Conservation (phyloP, 1,140 invertebrate species). For the Mercenaria mercenaria region DNA sequence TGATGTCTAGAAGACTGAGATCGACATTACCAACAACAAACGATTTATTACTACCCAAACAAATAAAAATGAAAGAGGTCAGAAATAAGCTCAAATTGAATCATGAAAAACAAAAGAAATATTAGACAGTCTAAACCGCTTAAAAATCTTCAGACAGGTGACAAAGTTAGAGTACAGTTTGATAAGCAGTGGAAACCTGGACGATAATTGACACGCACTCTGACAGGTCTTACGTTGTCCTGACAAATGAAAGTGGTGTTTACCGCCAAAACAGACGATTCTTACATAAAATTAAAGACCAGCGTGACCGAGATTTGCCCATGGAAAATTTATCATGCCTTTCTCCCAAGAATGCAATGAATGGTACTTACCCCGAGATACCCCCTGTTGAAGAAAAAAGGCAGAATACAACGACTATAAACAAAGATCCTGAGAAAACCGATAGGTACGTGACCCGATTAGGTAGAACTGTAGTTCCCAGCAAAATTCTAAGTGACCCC, state of each 20-base stretch:
- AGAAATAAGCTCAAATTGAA: not conserved
- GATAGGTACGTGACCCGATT: not conserved
- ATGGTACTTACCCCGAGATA: not conserved
- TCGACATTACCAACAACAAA: not conserved
- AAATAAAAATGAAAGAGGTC: not conserved
- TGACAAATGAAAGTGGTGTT: not conserved
- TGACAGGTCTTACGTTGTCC: constrained; percentile 33
- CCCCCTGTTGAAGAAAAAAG: not conserved
- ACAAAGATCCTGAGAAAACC: not conserved
- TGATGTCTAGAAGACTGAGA: not conserved
- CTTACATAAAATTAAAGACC: constrained; percentile 12
- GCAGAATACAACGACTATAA: not conserved
- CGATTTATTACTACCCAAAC: not conserved
- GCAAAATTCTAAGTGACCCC: not conserved
- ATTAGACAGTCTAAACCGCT: constrained; percentile 8
- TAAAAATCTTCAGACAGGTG: not conserved
- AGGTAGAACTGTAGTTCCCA: not conserved
- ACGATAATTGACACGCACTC: not conserved
- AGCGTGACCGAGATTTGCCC: not conserved
- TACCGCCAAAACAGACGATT: constrained; percentile 23
- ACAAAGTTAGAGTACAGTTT: not conserved
- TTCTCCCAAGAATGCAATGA: too few species aligned
- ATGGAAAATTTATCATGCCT: constrained; percentile 3
- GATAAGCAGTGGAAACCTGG: constrained; percentile 9
- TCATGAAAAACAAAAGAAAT: constrained; percentile 19